Conservation (phyloP, 2,797 vertebrate genomes). For the Antennarius maculatus region DNA sequence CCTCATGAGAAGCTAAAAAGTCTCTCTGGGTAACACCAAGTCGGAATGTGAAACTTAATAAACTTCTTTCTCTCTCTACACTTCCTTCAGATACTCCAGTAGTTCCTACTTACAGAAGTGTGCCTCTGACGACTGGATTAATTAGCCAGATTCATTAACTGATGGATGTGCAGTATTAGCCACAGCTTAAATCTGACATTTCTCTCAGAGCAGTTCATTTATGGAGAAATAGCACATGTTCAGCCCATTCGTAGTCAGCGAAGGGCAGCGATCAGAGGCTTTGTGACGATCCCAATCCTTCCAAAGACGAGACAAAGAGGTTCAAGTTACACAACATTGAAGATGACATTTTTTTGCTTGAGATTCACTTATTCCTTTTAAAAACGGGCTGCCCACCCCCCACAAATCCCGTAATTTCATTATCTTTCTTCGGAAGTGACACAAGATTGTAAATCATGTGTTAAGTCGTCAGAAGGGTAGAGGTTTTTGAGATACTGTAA, state of each 20-base stretch:
- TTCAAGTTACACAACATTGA: constrained; percentile 59
- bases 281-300: constrained; percentile 45
- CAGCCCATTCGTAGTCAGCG: constrained; percentile 33
- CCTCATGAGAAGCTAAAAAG: constrained; percentile 20
- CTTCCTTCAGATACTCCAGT: constrained; percentile 48
- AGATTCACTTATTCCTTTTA: constrained; percentile 58
- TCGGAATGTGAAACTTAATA: constrained; percentile 53
- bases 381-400: constrained; percentile 24
- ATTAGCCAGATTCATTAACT: constrained; percentile 81
- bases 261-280: constrained; percentile 38
- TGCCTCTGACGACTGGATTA: constrained; percentile 73
- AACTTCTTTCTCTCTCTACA: constrained; percentile 47
- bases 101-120: constrained; percentile 36
- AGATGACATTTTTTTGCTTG: constrained; percentile 57
- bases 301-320: constrained; percentile 61
- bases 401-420: constrained; percentile 62
- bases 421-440: constrained; percentile 68
- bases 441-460: constrained; percentile 65
- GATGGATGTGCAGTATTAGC: constrained; percentile 72
- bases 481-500: constrained; percentile 43
- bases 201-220: constrained; percentile 63
- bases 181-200: constrained; percentile 78
- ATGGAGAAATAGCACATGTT: constrained; percentile 50
- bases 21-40: constrained; percentile 39
- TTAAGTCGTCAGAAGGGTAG: constrained; percentile 57